Base-by-base conservation (phyloP, 2,888 invertebrate genomes). In the Lepidocyrtoides sp. region DNA sequence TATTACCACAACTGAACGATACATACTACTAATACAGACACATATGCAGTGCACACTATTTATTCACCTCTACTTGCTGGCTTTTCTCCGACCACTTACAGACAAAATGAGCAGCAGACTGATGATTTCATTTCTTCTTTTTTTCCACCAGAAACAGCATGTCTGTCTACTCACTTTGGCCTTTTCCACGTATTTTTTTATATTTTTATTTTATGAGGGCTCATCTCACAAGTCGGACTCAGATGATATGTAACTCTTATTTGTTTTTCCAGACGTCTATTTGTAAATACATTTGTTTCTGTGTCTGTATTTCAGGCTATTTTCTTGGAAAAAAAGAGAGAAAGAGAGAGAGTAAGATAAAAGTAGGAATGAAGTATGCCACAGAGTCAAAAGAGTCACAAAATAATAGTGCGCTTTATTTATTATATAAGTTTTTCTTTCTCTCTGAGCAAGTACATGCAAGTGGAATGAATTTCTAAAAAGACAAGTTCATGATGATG, bases 111-210 rank as follows among this genome's bases (percentile, higher is more conserved):
- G 23, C 79, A 79, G 23, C 79, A 54, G 17, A 81, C 81, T 60
- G 60, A 81, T 60, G 81, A 81, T 60, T 60, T 81, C 81, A 60
- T 81, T 79, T 79, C 79, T 54, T 79, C 12, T 60, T 26, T 17
- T 23, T 48, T 12, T 44, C 14, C 44, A 75, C 44, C 29, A 72
- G 20, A 8, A 44, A 23, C 44, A 44, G 44, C n/a, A 63, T n/a
- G n/a, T n/a, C 14, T 57, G 23, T 7, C 63, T 66, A n/a, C n/a
- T n/a, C 2, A 14, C 26, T 12, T 75, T 48, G 5, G n/a, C 8
- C 26, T 23, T 44, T 23, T 77, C 26, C 29, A 29, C 3, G 23
- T 20, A 7, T 51, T 79, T 54, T 29, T 57, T 32, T 12, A 8
- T 36, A 29, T 32, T 54, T 20, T 29, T 10, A 29, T 41, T 12